Percentiles rank a stretch among this genome's conserved stretches.
Conservation (phyloP, 2,888 invertebrate species). For the Augochlorella aurata region DNA sequence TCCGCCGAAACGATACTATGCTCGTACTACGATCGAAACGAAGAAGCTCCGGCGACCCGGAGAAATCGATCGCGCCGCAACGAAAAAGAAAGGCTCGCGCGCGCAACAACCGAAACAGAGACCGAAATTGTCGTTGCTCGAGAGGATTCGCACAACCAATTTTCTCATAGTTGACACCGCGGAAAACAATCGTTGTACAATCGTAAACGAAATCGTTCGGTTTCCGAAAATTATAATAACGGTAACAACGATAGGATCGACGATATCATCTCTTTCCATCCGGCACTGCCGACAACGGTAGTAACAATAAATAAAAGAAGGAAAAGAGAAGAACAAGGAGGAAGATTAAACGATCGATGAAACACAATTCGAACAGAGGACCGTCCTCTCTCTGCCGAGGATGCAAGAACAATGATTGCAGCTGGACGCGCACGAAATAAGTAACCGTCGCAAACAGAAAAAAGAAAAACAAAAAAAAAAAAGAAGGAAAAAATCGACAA, state of each 20-base stretch:
- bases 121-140: constrained; percentile 56
- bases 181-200: constrained; percentile 24
- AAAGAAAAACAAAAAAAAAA: neutral
- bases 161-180: constrained; percentile 7
- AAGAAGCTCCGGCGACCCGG: neutral
- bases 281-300: neutral
- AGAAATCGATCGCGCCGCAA: neutral
- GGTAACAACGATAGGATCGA: constrained; percentile 23
- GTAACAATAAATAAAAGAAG: constrained; percentile 50
- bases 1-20: neutral
- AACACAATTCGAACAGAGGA: constrained; percentile 39
- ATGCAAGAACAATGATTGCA: constrained; percentile 54
- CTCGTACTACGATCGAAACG: neutral
- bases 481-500: no score
- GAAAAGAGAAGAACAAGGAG: constrained; percentile 23
- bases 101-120: neutral
- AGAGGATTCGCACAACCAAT: constrained; percentile 24
- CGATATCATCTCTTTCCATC: constrained; percentile 12
- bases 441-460: constrained; percentile 32
- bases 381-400: constrained; percentile 43
- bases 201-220: constrained; percentile 12
- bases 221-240: constrained; percentile 19
- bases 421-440: constrained; percentile 43
- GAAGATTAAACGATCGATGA: constrained; percentile 33
- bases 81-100: neutral